Conservation (phyloP, 2,113 vertebrate species). For the Eubucco bourcierii region DNA sequence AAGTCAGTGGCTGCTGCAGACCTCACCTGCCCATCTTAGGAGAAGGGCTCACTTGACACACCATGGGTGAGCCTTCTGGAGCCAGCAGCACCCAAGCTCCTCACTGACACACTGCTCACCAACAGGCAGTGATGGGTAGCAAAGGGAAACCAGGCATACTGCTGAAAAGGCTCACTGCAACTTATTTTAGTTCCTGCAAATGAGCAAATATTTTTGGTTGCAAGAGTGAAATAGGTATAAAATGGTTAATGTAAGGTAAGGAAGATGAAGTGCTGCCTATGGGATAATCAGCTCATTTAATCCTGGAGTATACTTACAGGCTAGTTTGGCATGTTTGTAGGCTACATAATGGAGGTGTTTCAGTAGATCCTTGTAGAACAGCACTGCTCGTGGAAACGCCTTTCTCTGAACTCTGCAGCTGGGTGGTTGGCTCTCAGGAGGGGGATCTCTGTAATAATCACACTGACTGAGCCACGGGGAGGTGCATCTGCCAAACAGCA, state of each 20-base stretch:
- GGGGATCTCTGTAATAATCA: not conserved
- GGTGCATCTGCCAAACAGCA: not conserved
- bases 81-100: not conserved
- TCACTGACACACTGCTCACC: not conserved
- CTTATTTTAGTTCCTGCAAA: not conserved
- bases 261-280: not conserved
- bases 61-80: not conserved
- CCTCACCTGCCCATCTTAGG: not conserved
- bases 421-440: not conserved
- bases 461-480: not conserved
- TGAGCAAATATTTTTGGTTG: not conserved
- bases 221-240: not conserved
- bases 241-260: not conserved
- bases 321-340: not conserved
- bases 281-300: not conserved
- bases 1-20: not conserved
- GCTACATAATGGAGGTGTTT: not conserved
- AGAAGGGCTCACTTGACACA: not conserved
- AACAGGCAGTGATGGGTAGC: not conserved
- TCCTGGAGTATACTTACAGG: not conserved
- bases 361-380: not conserved
- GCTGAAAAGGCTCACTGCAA: not conserved
- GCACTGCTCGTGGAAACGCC: not conserved
- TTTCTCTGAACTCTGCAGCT: not conserved
- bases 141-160: not conserved